Percentiles rank a stretch among this genome's conserved stretches.
Conservation (phyloP, 2,113 vertebrate genomes). For the Sapajus apella region DNA sequence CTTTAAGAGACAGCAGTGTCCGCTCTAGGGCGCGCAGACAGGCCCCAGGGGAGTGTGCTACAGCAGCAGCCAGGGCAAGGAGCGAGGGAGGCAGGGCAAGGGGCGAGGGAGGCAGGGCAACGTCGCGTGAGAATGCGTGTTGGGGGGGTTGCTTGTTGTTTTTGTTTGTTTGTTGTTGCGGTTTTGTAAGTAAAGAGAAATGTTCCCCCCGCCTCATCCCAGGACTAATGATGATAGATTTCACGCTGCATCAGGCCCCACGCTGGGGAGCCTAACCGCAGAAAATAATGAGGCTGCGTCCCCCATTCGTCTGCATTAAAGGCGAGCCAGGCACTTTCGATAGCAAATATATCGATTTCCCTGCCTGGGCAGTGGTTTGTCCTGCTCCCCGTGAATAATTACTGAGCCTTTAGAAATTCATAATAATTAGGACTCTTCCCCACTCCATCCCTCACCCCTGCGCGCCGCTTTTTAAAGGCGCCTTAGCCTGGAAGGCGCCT, state of each 20-base stretch:
- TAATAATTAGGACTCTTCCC: slow-evolving; percentile 70
- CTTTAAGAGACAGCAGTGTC: background rate
- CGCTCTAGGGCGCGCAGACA: background rate
- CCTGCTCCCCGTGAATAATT: slow-evolving; percentile 72
- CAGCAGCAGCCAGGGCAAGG: too few species aligned
- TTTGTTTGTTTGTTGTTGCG: background rate
- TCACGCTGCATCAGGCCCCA: slow-evolving; percentile 44
- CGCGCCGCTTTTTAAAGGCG: background rate
- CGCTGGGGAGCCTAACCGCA: slow-evolving; percentile 19
- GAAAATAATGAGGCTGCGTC: slow-evolving; percentile 75
- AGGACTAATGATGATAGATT: slow-evolving; percentile 76
- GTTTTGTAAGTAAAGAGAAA: slow-evolving; percentile 45
- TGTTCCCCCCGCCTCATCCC: background rate
- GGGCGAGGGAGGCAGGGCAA: background rate
- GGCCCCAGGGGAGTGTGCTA: background rate
- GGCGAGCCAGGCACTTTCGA: slow-evolving; percentile 70
- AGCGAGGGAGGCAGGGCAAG: fast-evolving
- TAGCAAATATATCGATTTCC: slow-evolving; percentile 77
- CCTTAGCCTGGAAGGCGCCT: background rate
- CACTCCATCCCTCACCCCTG: background rate
- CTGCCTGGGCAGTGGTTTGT: slow-evolving; percentile 22
- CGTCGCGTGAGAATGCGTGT: background rate
- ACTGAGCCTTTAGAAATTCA: slow-evolving; percentile 68
- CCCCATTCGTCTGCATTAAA: slow-evolving; percentile 78
- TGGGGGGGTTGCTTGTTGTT: background rate